These are phyloP conservation scores for Hippocampus zosterae DNA, from an alignment of 2,113 vertebrate species.

Conservation along the genomic window DNA sequence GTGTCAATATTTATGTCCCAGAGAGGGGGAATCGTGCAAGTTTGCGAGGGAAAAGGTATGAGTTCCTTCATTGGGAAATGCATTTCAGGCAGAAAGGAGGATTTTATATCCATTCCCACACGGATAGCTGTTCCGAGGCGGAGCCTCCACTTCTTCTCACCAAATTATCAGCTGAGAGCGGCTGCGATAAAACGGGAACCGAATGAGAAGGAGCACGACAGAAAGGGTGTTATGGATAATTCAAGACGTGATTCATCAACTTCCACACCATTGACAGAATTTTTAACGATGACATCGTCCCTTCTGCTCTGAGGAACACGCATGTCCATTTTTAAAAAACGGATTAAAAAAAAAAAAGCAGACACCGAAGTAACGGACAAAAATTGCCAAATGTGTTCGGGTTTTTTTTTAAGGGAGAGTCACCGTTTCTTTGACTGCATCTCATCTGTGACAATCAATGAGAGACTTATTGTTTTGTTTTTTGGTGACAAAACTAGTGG, in stretches of 20 bases:
- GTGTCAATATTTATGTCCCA: constrained; percentile 13
- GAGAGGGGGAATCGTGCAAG: neutral
- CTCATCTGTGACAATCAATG: neutral
- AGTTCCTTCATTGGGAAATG: neutral
- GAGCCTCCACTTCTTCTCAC: too few species aligned
- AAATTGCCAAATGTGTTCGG: too few species aligned
- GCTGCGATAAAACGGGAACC: neutral
- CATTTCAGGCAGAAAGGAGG: neutral
- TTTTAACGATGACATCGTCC: too few species aligned
- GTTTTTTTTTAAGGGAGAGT: too few species aligned
- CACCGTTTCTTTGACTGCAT: too few species aligned
- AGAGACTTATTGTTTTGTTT: neutral
- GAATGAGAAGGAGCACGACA: neutral
- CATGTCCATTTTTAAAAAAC: too few species aligned
- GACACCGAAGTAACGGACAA: too few species aligned
- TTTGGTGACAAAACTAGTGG: neutral
- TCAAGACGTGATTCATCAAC: neutral
- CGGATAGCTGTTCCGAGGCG: too few species aligned
- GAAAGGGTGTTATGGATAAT: neutral
- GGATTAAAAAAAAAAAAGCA: too few species aligned
- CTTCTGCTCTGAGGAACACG: too few species aligned
- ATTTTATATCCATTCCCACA: neutral
- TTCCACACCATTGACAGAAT: too few species aligned
- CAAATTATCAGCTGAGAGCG: too few species aligned
- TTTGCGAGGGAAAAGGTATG: neutral